Conservation (phyloP, 64 coral and sea anemone genomes). For the Catalaphyllia jardinei region DNA sequence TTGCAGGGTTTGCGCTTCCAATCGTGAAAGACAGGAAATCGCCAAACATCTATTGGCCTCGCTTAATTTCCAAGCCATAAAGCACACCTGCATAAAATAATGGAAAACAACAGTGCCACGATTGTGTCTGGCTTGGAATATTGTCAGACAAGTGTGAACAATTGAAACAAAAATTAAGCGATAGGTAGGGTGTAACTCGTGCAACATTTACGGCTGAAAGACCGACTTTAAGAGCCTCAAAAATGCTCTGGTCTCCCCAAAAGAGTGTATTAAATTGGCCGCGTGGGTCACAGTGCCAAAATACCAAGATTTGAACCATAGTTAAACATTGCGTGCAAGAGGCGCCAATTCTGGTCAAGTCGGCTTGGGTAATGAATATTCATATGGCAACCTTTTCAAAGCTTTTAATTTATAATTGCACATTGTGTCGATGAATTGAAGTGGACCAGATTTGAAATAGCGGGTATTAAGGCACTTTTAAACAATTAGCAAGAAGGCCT, state of each 20-base stretch:
- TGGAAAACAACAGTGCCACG: background rate
- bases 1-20: no score
- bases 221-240: background rate
- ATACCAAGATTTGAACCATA: background rate
- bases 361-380: conserved; percentile 23
- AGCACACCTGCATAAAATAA: no score
- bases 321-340: conserved; percentile 33
- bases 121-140: background rate
- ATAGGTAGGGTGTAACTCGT: background rate
- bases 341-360: background rate
- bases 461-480: background rate
- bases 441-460: background rate
- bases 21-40: no score
- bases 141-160: background rate
- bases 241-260: background rate
- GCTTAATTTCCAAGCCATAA: no score
- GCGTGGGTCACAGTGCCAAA: background rate
- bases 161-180: background rate
- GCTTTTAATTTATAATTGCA: conserved; percentile 31
- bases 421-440: conserved; percentile 43
- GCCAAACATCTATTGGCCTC: no score
- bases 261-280: background rate
- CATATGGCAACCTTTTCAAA: background rate
- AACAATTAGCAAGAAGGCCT: background rate
- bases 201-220: background rate